Base-by-base conservation (phyloP, 2,888 invertebrate species). In the Chirona hameri region DNA sequence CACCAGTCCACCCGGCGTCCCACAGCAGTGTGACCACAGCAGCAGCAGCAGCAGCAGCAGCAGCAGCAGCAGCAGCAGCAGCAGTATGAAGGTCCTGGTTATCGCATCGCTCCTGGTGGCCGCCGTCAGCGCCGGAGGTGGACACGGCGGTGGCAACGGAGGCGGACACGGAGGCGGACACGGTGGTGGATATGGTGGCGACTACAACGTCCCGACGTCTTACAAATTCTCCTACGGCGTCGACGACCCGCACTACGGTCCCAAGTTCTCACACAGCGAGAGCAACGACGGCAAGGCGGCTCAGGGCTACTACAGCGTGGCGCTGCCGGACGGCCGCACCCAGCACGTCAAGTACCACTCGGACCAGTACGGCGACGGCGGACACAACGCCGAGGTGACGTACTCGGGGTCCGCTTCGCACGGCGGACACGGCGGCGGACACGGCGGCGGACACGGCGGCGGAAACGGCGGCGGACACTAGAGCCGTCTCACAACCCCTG, bases 261-360 rank as follows among this genome's bases (percentile, higher is more conserved):
- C 81, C 14, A 65, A 31, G 18, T 81, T 83, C 39, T 60, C 76
- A 48, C 81, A 81, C 76, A 48, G 81, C 48, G 83, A 83, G 81
- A 76, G 76, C 27, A 81, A 83, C 83, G 84, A 83, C 83, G 83
- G 83, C 79, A 83, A 83, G 79, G 72, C 72, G 31, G 82, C 83
- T 79, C 57, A 82, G 52, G 84, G 84, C 2, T 83, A 83, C 81
- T 84, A 84, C 83, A 76, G 79, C 82, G 84, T 84, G 9, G 82
- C 69, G 81, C 83, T 84, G 15, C 84, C 84, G 18, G 84, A 84
- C 82, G 84, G 84, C 60, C 83, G 84, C 82, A 83, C 81, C 39
- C 84, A 84, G 69, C 84, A 84, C 79, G 84, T 84, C 81, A 82
- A 12, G 9, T 27, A 27, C 65, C 0, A 27, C 65, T 5, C 65